phyloP scores from a whole-genome alignment of 2,113 vertebrate species.

The Bubo blakistoni region DNA sequence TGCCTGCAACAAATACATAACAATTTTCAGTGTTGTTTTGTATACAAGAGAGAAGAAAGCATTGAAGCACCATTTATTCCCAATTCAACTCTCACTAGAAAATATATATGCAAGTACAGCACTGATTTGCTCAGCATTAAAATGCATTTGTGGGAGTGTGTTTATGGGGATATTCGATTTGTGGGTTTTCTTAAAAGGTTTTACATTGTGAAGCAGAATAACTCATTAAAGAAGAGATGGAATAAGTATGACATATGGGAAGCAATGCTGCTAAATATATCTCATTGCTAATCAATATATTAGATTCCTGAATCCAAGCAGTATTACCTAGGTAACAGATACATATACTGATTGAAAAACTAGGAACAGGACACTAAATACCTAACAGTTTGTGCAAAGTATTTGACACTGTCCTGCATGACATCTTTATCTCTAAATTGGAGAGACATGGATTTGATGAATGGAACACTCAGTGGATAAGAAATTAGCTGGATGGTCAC shows the following conservation, averaged over 20 bases:
- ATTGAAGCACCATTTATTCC: background rate
- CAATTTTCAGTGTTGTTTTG: background rate
- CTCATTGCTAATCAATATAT: background rate
- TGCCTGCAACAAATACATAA: slow-evolving; percentile 73
- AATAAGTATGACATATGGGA: background rate
- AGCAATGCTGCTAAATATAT: background rate
- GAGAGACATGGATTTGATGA: too few species aligned
- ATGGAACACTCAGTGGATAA: too few species aligned
- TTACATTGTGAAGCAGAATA: background rate
- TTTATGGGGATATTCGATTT: background rate
- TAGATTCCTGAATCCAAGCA: background rate
- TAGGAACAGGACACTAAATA: background rate
- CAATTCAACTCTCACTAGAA: background rate
- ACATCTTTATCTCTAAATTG: too few species aligned
- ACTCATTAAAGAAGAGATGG: background rate
- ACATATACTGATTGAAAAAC: background rate
- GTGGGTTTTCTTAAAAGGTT: background rate
- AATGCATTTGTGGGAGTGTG: background rate
- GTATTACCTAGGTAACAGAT: background rate
- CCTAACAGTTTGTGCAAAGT: background rate
- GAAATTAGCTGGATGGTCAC: too few species aligned
- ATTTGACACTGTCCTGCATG: too few species aligned
- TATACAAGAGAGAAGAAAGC: background rate
- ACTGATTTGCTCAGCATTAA: background rate
- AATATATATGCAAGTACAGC: background rate